phyloP scores from a whole-genome alignment of 2,888 invertebrate species.

The Vesta saturnalis region DNA sequence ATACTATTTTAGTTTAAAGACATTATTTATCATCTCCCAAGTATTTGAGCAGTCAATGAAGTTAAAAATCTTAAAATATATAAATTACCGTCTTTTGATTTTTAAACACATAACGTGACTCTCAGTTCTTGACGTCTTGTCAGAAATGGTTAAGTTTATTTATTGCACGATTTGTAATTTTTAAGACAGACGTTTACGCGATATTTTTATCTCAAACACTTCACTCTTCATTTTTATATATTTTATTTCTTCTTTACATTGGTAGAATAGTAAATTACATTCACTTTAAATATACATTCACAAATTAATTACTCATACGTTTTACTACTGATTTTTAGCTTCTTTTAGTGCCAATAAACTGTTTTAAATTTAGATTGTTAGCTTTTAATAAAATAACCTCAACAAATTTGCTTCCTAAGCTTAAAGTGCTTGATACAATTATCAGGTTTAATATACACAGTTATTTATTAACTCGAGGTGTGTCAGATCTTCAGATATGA shows the following conservation, averaged over 20 bases:
- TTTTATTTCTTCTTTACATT: background rate
- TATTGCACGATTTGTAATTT: constrained; percentile 36
- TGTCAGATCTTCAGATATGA: too few relatives aligned
- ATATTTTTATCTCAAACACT: constrained; percentile 23
- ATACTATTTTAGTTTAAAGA: background rate
- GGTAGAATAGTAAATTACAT: constrained; percentile 3
- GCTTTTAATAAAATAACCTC: background rate
- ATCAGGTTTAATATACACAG: too few relatives aligned
- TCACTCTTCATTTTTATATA: constrained; percentile 20
- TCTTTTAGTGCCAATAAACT: constrained; percentile 11
- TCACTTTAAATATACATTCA: constrained; percentile 13
- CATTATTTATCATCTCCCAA: constrained; percentile 22
- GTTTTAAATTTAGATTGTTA: constrained; percentile 8
- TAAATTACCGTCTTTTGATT: constrained; percentile 24
- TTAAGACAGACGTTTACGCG: constrained; percentile 30
- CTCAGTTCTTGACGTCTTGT: constrained; percentile 26
- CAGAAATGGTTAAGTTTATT: constrained; percentile 29
- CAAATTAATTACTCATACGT: constrained; percentile 12
- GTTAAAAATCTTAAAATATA: constrained; percentile 8
- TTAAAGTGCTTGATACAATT: background rate
- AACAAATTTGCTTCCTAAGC: constrained; percentile 1
- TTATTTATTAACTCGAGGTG: too few relatives aligned
- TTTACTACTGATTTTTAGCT: constrained; percentile 8
- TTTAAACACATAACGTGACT: constrained; percentile 18
- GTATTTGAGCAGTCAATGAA: constrained; percentile 11